phyloP scores from a whole-genome alignment of 2,113 vertebrate species.

The Pangasianodon gigas region DNA sequence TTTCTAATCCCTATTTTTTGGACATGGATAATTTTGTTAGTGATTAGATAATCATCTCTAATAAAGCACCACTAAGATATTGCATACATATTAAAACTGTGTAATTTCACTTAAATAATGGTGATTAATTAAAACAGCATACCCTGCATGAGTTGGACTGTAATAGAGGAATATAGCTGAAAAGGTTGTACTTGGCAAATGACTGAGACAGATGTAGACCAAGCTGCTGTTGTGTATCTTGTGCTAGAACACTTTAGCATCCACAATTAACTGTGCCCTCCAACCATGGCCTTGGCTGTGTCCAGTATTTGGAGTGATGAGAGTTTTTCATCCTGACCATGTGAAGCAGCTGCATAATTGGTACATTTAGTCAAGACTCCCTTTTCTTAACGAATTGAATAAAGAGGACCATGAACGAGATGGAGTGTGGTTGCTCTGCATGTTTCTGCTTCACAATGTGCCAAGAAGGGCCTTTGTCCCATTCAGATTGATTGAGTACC shows the following conservation, averaged over 20 bases:
- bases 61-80: not conserved
- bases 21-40: not conserved
- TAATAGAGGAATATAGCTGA: slow-evolving; percentile 19
- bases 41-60: not conserved
- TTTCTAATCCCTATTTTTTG: not conserved
- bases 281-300: slow-evolving; percentile 30
- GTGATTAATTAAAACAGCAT: not conserved
- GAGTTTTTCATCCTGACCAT: slow-evolving; percentile 38
- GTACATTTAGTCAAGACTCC: slow-evolving; percentile 50
- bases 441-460: slow-evolving; percentile 48
- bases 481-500: slow-evolving; percentile 46
- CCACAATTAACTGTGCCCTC: slow-evolving; percentile 49
- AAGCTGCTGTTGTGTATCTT: slow-evolving; percentile 39
- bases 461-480: slow-evolving; percentile 46
- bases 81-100: not conserved
- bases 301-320: slow-evolving; percentile 30
- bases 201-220: slow-evolving; percentile 32
- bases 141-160: not conserved
- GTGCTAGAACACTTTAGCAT: slow-evolving; percentile 36
- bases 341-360: slow-evolving; percentile 57
- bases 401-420: slow-evolving; percentile 47
- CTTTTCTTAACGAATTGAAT: slow-evolving; percentile 51
- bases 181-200: slow-evolving; percentile 9
- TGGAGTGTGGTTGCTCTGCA: slow-evolving; percentile 52
- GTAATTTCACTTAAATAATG: not conserved